These are phyloP conservation scores for Bacillus rossius DNA, from an alignment of 1,140 invertebrate genomes.

Conservation along the genomic window DNA sequence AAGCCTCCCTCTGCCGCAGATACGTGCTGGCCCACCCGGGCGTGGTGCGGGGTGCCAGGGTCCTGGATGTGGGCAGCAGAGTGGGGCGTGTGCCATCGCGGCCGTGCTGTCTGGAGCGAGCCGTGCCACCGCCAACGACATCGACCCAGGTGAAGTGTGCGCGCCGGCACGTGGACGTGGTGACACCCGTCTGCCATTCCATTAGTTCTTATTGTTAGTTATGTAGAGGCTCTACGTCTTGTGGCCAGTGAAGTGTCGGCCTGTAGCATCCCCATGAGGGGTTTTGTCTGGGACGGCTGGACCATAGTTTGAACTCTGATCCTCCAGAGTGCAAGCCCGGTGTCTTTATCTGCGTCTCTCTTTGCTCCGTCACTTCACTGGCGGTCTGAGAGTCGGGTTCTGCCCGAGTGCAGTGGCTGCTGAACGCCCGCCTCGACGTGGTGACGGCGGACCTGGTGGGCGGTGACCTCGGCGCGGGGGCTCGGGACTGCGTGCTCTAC, in stretches of 20 bases:
- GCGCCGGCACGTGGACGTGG: too few species aligned
- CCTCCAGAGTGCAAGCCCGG: background rate
- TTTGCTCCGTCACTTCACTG: conserved; percentile 50
- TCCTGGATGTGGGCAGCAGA: conserved; percentile 43
- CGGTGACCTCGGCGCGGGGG: background rate
- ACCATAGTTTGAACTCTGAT: too few species aligned
- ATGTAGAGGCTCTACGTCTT: too few species aligned
- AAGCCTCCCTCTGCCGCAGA: too few species aligned
- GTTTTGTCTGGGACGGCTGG: too few species aligned
- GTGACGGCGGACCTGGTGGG: conserved; percentile 41
- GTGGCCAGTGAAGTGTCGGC: too few species aligned
- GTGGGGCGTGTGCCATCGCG: conserved; percentile 42
- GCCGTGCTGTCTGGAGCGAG: conserved; percentile 33
- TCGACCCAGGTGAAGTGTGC: conserved; percentile 35
- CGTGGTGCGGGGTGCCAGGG: conserved; percentile 23
- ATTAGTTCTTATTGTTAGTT: too few species aligned
- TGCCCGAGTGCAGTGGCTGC: conserved; percentile 34
- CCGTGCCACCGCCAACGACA: conserved; percentile 46
- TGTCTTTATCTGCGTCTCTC: conserved; percentile 5
- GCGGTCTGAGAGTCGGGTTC: too few species aligned
- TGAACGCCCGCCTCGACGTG: conserved; percentile 44
- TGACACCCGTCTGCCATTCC: too few species aligned
- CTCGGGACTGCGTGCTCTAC: conserved; percentile 46
- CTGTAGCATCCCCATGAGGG: too few species aligned
- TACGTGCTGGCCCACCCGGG: conserved; percentile 44